phyloP scores from a whole-genome alignment of 2,888 invertebrate genomes.

The Limnephilus lunatus region DNA sequence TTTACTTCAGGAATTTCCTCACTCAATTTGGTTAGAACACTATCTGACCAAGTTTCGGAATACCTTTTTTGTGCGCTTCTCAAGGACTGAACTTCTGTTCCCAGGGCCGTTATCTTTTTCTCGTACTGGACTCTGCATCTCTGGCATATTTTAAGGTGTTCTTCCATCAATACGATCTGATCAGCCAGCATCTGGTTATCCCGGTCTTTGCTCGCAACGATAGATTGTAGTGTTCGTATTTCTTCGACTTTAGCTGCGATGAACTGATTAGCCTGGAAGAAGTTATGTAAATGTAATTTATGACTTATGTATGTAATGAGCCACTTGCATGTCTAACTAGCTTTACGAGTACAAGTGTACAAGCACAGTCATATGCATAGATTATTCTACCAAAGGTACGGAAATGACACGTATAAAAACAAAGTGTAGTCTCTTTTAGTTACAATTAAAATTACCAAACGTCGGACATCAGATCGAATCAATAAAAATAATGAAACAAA shows the following conservation, averaged over 20 bases:
- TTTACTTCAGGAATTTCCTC: not conserved
- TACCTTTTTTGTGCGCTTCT: constrained; percentile 33
- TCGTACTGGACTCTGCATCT: not conserved
- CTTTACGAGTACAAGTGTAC: not conserved
- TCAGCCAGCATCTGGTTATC: constrained; percentile 3
- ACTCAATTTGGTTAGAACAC: constrained; percentile 15
- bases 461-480: no score
- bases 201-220: not conserved
- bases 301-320: not conserved
- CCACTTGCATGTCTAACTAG: not conserved
- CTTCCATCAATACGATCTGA: not conserved
- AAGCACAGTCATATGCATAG: not conserved
- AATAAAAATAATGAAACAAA: no score
- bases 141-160: not conserved
- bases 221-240: not conserved
- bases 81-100: constrained; percentile 23
- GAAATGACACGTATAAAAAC: no score
- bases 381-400: not conserved
- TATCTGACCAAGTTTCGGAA: constrained; percentile 10
- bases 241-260: constrained; percentile 26
- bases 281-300: not conserved
- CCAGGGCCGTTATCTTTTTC: constrained; percentile 8
- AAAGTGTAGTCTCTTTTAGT: no score
- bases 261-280: constrained; percentile 28
- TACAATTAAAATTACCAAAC: no score